Conservation (phyloP, 2,888 invertebrate genomes). For the Eulithis prunata region DNA sequence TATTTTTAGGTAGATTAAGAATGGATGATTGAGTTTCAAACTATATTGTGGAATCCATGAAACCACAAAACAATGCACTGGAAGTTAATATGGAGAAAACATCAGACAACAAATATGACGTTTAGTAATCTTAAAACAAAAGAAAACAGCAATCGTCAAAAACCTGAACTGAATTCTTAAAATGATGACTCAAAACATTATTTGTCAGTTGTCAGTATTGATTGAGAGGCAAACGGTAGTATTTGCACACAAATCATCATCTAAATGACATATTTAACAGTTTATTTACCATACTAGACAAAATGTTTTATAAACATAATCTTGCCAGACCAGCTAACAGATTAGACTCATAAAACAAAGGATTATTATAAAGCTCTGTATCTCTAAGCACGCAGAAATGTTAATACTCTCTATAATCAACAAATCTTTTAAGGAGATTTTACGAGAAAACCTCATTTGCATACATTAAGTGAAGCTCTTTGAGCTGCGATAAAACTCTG, state of each 20-base stretch:
- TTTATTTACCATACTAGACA: neutral
- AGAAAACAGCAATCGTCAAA: neutral
- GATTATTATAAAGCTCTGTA: conserved; percentile 26
- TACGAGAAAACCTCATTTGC: conserved; percentile 27
- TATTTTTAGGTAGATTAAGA: conserved; percentile 78
- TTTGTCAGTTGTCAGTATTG: conserved; percentile 1
- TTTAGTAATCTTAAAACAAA: neutral
- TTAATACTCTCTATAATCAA: conserved; percentile 27
- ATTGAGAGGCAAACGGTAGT: conserved; percentile 4
- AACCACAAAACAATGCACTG: neutral
- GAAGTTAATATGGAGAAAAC: neutral
- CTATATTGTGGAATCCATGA: conserved; percentile 43
- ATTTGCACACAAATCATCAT: conserved; percentile 6
- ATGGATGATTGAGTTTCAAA: conserved; percentile 64
- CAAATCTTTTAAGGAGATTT: conserved; percentile 30
- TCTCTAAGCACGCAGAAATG: conserved; percentile 27
- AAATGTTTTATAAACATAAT: conserved; percentile 2
- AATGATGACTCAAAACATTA: conserved; percentile 7
- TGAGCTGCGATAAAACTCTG: conserved; percentile 21
- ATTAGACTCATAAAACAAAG: conserved; percentile 31
- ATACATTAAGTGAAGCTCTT: conserved; percentile 22
- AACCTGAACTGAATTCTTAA: neutral
- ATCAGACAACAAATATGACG: neutral
- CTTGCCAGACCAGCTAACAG: conserved; percentile 22
- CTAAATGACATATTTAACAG: conserved; percentile 1